These are phyloP conservation scores for Cyrtorhinus lividipennis DNA, from an alignment of 1,140 invertebrate species.

Conservation along the genomic window DNA sequence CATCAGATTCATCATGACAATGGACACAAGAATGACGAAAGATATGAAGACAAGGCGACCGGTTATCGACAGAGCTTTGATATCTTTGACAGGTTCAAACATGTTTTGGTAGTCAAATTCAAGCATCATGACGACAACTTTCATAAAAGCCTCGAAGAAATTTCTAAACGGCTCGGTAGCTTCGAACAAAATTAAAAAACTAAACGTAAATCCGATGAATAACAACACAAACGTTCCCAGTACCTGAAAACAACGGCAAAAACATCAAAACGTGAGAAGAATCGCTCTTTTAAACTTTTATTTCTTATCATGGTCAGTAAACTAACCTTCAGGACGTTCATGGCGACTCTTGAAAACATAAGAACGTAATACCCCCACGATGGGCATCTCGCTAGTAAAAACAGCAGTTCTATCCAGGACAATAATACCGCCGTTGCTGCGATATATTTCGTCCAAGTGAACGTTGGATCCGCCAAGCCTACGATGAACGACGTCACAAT, in stretches of 20 bases:
- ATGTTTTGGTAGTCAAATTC: slow-evolving; percentile 37
- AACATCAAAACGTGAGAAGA: not conserved
- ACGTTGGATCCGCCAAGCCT: slow-evolving; percentile 11
- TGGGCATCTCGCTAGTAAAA: slow-evolving; percentile 36
- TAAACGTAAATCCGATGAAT: slow-evolving; percentile 39
- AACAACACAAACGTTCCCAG: slow-evolving; percentile 36
- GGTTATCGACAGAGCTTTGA: slow-evolving; percentile 21
- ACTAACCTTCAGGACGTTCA: slow-evolving; percentile 33
- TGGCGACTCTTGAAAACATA: slow-evolving; percentile 36
- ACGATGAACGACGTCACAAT: slow-evolving; percentile 16
- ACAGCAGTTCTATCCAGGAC: slow-evolving; percentile 37
- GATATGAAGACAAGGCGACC: slow-evolving; percentile 26
- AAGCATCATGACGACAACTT: slow-evolving; percentile 42
- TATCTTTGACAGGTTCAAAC: slow-evolving; percentile 26
- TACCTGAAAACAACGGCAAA: slow-evolving; percentile 25
- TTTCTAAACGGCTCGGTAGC: slow-evolving; percentile 31
- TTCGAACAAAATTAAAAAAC: slow-evolving; percentile 37
- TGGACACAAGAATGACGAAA: slow-evolving; percentile 31
- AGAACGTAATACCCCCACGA: slow-evolving; percentile 36
- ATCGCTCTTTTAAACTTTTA: not conserved
- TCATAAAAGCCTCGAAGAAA: slow-evolving; percentile 33
- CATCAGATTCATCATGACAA: slow-evolving; percentile 34
- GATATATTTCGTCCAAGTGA: slow-evolving; percentile 33
- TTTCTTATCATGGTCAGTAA: not conserved
- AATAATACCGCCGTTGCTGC: slow-evolving; percentile 36